phyloP scores from a whole-genome alignment of 2,888 invertebrate species.

The Drosophila helvetica region DNA sequence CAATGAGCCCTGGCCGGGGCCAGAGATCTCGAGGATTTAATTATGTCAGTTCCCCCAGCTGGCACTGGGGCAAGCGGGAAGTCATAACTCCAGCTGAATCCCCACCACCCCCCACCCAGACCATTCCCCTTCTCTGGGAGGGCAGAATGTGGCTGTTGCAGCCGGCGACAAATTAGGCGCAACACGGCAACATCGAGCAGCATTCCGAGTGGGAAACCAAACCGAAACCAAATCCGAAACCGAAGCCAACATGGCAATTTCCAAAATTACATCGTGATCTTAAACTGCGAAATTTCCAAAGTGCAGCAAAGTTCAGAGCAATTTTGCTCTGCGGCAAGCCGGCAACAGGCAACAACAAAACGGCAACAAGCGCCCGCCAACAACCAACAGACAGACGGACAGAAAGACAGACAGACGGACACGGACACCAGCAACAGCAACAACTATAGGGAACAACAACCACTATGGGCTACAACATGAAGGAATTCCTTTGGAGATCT shows the following conservation, averaged over 20 bases:
- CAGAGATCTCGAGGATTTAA: slow-evolving; percentile 54
- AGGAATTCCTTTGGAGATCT: slow-evolving; percentile 67
- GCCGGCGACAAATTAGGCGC: slow-evolving; percentile 74
- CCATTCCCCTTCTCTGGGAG: not conserved
- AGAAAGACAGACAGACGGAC: slow-evolving; percentile 24
- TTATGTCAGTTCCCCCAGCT: slow-evolving; percentile 53
- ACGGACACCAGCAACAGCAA: slow-evolving; percentile 48
- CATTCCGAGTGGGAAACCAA: slow-evolving; percentile 19
- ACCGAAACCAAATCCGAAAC: slow-evolving; percentile 1
- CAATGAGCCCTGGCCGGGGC: slow-evolving; percentile 60
- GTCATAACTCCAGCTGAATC: slow-evolving; percentile 66
- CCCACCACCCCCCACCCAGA: not conserved
- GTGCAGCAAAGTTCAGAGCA: slow-evolving; percentile 83
- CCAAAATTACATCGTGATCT: slow-evolving; percentile 83
- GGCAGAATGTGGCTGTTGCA: slow-evolving; percentile 48
- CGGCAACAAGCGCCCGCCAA: slow-evolving; percentile 58
- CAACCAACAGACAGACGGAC: slow-evolving; percentile 6
- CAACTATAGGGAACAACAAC: slow-evolving; percentile 47
- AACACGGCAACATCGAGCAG: slow-evolving; percentile 40
- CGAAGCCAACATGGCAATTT: slow-evolving; percentile 77
- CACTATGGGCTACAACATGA: slow-evolving; percentile 44
- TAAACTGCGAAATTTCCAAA: slow-evolving; percentile 76
- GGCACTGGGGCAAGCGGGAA: slow-evolving; percentile 53
- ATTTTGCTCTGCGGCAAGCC: slow-evolving; percentile 65
- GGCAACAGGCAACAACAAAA: slow-evolving; percentile 57